phyloP scores from a whole-genome alignment of 2,113 vertebrate species.

The Crotalus helleri region DNA sequence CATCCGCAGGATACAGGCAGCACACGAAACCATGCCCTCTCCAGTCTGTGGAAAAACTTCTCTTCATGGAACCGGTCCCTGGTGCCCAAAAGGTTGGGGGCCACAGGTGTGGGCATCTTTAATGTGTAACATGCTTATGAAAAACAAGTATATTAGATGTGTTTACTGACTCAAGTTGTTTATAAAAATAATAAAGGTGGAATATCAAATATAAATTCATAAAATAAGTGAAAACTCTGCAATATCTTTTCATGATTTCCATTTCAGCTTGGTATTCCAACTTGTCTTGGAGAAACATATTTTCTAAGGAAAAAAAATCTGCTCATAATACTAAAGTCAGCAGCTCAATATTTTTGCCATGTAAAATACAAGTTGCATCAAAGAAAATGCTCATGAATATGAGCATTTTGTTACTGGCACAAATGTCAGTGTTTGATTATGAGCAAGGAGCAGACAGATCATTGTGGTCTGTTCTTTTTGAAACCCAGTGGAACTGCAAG shows the following conservation, averaged over 20 bases:
- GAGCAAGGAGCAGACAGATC: constrained; percentile 13
- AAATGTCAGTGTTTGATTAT: constrained; percentile 17
- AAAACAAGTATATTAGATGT: neutral
- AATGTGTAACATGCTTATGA: neutral
- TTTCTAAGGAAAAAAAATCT: constrained; percentile 43
- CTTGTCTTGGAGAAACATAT: neutral
- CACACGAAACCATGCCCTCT: no score
- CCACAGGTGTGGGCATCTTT: neutral
- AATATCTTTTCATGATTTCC: constrained; percentile 12
- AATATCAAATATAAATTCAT: neutral
- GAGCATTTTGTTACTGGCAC: constrained; percentile 23
- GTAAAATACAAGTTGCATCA: constrained; percentile 20
- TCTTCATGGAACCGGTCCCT: no score
- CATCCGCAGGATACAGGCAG: no score
- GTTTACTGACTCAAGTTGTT: neutral
- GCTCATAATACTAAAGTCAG: neutral
- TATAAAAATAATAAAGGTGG: neutral
- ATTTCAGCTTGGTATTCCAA: neutral
- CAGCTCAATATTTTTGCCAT: constrained; percentile 44
- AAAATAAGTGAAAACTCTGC: constrained; percentile 26
- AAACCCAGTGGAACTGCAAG: neutral
- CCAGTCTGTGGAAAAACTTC: no score
- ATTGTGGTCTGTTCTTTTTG: constrained; percentile 6
- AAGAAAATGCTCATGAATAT: constrained; percentile 13
- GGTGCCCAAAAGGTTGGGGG: no score